Evolutionary conservation across 2,113 vertebrate species (phyloP).

Genomic region (Regulus satrapa): DNA sequence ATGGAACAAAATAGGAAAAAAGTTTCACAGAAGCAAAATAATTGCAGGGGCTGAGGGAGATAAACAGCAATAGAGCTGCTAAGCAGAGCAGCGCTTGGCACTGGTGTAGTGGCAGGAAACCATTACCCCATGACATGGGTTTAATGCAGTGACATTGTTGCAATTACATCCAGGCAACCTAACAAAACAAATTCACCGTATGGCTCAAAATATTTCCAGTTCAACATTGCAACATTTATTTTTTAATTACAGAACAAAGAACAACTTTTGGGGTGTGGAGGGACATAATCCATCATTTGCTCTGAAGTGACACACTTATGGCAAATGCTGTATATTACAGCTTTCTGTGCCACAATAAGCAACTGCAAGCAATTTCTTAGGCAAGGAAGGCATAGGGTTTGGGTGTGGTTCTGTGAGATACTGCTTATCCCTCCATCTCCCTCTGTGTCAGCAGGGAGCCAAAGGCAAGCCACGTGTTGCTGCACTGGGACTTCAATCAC

Average conservation of each 20-base stretch:
- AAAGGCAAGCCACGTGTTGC: neutral
- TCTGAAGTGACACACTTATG: constrained; percentile 43
- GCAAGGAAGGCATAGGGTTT: constrained; percentile 31
- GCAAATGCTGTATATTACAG: neutral
- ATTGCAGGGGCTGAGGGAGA: neutral
- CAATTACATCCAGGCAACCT: constrained; percentile 48
- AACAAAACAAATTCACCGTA: constrained; percentile 48
- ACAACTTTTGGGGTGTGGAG: constrained; percentile 27
- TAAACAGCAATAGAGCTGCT: constrained; percentile 17
- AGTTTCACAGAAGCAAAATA: constrained; percentile 19
- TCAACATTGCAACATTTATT: constrained; percentile 48
- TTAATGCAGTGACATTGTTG: neutral
- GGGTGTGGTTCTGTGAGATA: constrained; percentile 33
- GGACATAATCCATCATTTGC: constrained; percentile 34
- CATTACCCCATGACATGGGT: neutral
- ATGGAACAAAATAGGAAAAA: neutral
- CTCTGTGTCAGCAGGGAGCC: neutral
- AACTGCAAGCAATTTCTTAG: constrained; percentile 12
- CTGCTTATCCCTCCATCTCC: constrained; percentile 23
- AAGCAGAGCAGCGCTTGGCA: neutral
- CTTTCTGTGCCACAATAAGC: constrained; percentile 13
- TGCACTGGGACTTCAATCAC: neutral
- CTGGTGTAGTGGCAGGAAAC: neutral
- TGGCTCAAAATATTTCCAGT: constrained; percentile 30
- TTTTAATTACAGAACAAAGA: constrained; percentile 41